Evolutionary conservation across 2,888 invertebrate genomes (phyloP).

Genomic region (Oxyteleia sp.): DNA sequence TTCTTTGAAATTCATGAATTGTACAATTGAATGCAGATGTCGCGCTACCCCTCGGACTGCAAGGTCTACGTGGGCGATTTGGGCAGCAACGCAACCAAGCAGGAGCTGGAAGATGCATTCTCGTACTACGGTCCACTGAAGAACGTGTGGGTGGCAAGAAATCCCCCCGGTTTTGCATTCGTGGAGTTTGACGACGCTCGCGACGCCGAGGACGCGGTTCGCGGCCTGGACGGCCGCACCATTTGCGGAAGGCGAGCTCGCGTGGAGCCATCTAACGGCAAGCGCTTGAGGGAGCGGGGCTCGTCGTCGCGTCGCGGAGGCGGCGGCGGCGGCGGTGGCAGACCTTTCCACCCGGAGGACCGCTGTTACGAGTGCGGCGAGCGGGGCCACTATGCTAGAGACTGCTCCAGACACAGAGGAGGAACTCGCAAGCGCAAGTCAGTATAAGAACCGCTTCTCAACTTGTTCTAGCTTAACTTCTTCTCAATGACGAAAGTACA

Average conservation of each 20-base stretch:
- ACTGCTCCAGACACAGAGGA: slow-evolving; percentile 92
- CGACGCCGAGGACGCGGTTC: slow-evolving; percentile 97
- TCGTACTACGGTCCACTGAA: too few relatives aligned
- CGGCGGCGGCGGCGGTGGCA: slow-evolving; percentile 87
- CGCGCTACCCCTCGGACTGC: too few relatives aligned
- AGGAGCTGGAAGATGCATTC: too few relatives aligned
- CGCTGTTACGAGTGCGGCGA: slow-evolving; percentile 98
- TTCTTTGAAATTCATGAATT: too few relatives aligned
- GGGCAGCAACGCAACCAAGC: too few relatives aligned
- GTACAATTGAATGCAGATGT: too few relatives aligned
- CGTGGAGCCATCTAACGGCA: slow-evolving; percentile 97
- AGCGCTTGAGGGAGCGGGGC: slow-evolving; percentile 89
- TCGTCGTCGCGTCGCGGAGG: slow-evolving; percentile 89
- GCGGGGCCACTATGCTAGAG: slow-evolving; percentile 97
- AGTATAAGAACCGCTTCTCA: slow-evolving; percentile 40
- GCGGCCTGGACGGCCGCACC: slow-evolving; percentile 92
- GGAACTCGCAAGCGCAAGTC: slow-evolving; percentile 87
- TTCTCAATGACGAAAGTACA: too few relatives aligned
- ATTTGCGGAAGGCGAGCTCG: slow-evolving; percentile 96
- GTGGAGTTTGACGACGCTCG: slow-evolving; percentile 97
- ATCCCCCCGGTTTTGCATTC: too few relatives aligned
- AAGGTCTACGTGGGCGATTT: too few relatives aligned
- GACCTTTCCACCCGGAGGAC: slow-evolving; percentile 96
- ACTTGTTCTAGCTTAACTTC: too few relatives aligned
- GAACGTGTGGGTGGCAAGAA: too few relatives aligned